Evolutionary conservation across 1,140 invertebrate species (phyloP).

Genomic region (Conus betulinus): DNA sequence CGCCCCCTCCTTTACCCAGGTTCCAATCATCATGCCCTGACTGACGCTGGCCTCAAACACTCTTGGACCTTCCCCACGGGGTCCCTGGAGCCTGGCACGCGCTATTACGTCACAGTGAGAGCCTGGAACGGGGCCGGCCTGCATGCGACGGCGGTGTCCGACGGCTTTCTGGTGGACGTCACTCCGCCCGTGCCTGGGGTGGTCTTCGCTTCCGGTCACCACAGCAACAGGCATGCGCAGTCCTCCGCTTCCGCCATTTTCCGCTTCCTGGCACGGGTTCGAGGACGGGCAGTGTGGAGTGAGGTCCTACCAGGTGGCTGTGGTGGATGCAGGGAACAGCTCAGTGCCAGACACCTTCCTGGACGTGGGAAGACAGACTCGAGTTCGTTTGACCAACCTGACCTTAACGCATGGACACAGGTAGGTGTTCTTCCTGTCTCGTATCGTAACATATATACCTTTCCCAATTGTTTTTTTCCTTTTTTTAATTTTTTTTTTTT

Average conservation of each 20-base stretch:
- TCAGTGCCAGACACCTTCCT: not conserved
- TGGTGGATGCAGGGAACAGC: constrained; percentile 18
- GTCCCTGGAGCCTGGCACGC: constrained; percentile 38
- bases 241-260: constrained; percentile 26
- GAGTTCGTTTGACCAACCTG: constrained; percentile 13
- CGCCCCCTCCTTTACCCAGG: too few species aligned
- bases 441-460: too few species aligned
- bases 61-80: constrained; percentile 14
- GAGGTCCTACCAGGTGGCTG: constrained; percentile 40
- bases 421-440: not conserved
- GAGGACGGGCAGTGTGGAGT: constrained; percentile 49
- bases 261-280: constrained; percentile 52
- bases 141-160: too few species aligned
- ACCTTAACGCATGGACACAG: constrained; percentile 33
- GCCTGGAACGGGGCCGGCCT: too few species aligned
- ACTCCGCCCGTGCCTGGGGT: constrained; percentile 45
- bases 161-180: constrained; percentile 51
- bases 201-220: constrained; percentile 47
- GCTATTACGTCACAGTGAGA: too few species aligned
- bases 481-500: too few species aligned
- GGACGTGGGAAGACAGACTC: constrained; percentile 30
- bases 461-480: too few species aligned
- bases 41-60: constrained; percentile 29
- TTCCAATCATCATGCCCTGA: not conserved
- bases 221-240: constrained; percentile 27